phyloP scores from a whole-genome alignment of 2,113 vertebrate species.

The Atlantisia rogersi region DNA sequence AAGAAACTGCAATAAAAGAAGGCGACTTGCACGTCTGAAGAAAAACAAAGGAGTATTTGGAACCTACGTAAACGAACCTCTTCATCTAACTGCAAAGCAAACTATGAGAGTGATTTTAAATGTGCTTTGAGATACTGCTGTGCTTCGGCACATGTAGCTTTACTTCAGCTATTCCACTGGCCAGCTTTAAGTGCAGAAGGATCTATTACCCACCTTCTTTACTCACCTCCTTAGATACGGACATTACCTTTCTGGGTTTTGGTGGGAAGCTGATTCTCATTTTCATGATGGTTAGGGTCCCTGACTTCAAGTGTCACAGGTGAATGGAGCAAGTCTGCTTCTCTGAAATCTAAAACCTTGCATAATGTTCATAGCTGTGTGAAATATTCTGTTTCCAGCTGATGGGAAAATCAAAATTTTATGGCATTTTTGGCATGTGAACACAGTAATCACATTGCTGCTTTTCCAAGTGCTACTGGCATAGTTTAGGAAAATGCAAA shows the following conservation, averaged over 20 bases:
- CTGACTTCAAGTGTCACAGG: neutral
- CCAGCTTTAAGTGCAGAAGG: neutral
- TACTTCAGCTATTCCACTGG: neutral
- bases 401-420: neutral
- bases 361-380: neutral
- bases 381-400: neutral
- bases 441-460: neutral
- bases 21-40: slow-evolving; percentile 8
- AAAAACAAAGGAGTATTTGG: slow-evolving; percentile 22
- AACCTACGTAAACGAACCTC: neutral
- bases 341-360: neutral
- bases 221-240: neutral
- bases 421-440: neutral
- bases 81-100: slow-evolving; percentile 19
- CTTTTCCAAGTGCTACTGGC: neutral
- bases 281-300: neutral
- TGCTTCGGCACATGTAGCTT: neutral
- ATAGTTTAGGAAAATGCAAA: neutral
- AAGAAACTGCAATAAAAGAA: slow-evolving; percentile 37
- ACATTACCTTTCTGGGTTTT: neutral
- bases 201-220: neutral
- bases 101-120: neutral
- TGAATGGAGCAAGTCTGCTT: neutral
- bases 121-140: neutral
- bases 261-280: neutral